A percentile compares a stretch with the other conserved stretches of the same genome.
These are phyloP conservation scores for Hypotaenidia okinawae DNA, from an alignment of 2,797 vertebrate genomes.

Conservation along the genomic window DNA sequence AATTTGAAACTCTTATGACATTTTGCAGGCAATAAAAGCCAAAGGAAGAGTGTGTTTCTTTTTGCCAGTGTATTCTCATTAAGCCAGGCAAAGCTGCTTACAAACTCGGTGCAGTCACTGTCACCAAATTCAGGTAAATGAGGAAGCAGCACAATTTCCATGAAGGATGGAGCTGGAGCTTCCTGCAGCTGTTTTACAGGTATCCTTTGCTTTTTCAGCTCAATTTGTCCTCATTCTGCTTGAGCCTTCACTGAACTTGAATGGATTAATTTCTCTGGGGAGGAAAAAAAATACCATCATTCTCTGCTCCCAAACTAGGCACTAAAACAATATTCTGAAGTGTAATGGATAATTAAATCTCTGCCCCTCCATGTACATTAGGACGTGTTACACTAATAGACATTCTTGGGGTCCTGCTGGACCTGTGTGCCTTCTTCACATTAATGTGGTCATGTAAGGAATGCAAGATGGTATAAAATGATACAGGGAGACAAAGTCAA, in stretches of 20 bases:
- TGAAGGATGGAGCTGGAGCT: not conserved
- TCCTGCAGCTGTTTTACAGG: not conserved
- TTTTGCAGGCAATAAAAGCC: slow-evolving; percentile 68
- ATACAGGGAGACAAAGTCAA: not conserved
- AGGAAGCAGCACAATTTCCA: not conserved
- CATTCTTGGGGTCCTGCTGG: not conserved
- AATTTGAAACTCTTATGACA: slow-evolving; percentile 57
- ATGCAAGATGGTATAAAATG: not conserved
- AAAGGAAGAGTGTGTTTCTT: slow-evolving; percentile 6
- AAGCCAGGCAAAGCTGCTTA: slow-evolving; percentile 31
- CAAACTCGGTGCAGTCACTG: not conserved
- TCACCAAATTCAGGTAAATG: slow-evolving; percentile 5
- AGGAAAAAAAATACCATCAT: not conserved
- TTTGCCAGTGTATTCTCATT: not conserved
- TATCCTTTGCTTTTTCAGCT: not conserved
- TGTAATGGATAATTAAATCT: not conserved
- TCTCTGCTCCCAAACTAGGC: not conserved
- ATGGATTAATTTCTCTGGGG: not conserved
- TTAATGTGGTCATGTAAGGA: not conserved
- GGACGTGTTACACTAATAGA: not conserved
- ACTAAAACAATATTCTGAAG: not conserved
- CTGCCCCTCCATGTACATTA: not conserved
- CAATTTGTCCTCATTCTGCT: not conserved
- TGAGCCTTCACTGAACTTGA: not conserved
- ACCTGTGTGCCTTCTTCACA: accelerated